A percentile compares a stretch with the other conserved stretches of the same genome.
These are phyloP conservation scores for Trichopoda pennipes DNA, from an alignment of 2,888 invertebrate genomes.

Conservation along the genomic window DNA sequence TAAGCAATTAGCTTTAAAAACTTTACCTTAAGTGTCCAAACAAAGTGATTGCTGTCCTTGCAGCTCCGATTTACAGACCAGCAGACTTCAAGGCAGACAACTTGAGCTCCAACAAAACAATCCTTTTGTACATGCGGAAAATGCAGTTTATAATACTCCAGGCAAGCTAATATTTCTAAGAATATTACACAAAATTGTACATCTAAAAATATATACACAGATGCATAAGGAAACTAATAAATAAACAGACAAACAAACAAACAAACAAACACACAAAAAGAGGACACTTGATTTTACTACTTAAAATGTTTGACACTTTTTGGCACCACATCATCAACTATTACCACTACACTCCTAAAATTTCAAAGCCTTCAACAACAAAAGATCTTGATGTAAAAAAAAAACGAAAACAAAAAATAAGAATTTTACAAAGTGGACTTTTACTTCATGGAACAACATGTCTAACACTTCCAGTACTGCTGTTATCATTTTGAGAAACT, in stretches of 20 bases:
- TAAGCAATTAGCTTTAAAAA: constrained; percentile 80
- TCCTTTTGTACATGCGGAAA: constrained; percentile 61
- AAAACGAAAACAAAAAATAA: constrained; percentile 2
- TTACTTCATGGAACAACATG: constrained; percentile 6
- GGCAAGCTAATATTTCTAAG: constrained; percentile 3
- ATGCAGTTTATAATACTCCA: constrained; percentile 43
- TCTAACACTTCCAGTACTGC: constrained; percentile 45
- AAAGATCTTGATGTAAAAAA: neutral
- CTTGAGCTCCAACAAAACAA: constrained; percentile 56
- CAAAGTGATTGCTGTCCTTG: constrained; percentile 71
- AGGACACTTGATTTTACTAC: constrained; percentile 80
- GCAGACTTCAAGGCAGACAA: constrained; percentile 65
- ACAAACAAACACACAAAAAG: constrained; percentile 73
- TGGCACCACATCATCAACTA: constrained; percentile 72
- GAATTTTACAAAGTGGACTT: constrained; percentile 53
- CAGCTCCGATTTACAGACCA: constrained; percentile 43
- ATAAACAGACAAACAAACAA: no score
- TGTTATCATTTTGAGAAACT: constrained; percentile 31
- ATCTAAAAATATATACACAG: constrained; percentile 6
- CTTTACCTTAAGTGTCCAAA: constrained; percentile 80
- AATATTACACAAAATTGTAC: constrained; percentile 30
- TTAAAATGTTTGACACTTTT: constrained; percentile 80
- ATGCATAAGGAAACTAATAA: no score
- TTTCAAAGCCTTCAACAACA: constrained; percentile 36
- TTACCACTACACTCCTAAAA: constrained; percentile 24